Evolutionary conservation across 2,888 invertebrate genomes (phyloP).

Genomic region (Oxytorus armatus): DNA sequence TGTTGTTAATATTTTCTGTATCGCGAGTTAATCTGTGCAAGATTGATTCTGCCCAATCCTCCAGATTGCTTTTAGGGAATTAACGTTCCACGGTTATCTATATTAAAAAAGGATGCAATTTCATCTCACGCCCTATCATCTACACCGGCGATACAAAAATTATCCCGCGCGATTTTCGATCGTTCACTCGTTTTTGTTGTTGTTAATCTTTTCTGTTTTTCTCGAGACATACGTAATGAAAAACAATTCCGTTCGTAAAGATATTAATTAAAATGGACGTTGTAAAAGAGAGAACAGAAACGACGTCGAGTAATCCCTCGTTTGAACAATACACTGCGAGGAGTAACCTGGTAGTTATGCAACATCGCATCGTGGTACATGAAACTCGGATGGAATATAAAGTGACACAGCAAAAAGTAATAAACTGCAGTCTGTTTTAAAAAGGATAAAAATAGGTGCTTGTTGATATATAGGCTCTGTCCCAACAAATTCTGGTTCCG

Average conservation of each 20-base stretch:
- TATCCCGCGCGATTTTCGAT: not conserved
- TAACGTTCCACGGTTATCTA: too few species aligned
- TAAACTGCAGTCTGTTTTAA: slow-evolving; percentile 60
- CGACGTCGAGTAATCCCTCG: slow-evolving; percentile 17
- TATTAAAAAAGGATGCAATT: too few species aligned
- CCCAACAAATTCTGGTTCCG: slow-evolving; percentile 15
- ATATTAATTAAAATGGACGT: not conserved
- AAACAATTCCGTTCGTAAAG: not conserved
- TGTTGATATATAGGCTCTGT: slow-evolving; percentile 29
- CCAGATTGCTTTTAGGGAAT: too few species aligned
- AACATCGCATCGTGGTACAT: slow-evolving; percentile 34
- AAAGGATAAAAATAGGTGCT: slow-evolving; percentile 65
- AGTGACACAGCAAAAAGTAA: slow-evolving; percentile 12
- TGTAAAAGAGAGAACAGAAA: slow-evolving; percentile 5
- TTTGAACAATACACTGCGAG: slow-evolving; percentile 43
- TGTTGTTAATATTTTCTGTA: too few species aligned
- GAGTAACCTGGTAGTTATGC: slow-evolving; percentile 24
- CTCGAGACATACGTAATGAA: not conserved
- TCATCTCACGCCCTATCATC: too few species aligned
- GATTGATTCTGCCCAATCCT: too few species aligned
- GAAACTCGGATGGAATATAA: slow-evolving; percentile 41
- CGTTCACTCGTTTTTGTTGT: not conserved
- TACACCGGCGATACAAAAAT: too few species aligned
- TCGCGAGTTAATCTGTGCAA: too few species aligned
- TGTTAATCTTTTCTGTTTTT: not conserved